These are phyloP conservation scores for Antedon bifida DNA, from an alignment of 35 echinoderm and acorn worm genomes.

Conservation along the genomic window DNA sequence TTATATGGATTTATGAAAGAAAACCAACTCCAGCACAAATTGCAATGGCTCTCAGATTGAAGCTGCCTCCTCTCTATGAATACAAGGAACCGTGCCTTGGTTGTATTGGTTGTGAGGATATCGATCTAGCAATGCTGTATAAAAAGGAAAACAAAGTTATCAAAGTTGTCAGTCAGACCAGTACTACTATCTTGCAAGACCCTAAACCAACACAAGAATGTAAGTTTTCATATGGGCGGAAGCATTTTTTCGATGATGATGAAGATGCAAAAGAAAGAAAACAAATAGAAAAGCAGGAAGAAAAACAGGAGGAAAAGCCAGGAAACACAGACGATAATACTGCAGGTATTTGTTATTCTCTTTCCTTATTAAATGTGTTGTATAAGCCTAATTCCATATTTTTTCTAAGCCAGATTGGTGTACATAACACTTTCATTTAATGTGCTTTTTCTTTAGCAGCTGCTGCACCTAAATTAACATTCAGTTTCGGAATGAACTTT, in stretches of 20 bases:
- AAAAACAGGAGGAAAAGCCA: neutral
- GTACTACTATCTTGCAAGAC: no score
- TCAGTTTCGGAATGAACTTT: neutral
- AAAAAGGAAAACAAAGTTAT: neutral
- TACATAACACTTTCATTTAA: no score
- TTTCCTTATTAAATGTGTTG: no score
- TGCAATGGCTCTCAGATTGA: constrained; percentile 43
- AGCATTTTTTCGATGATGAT: neutral
- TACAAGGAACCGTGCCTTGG: constrained; percentile 63
- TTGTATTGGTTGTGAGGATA: constrained; percentile 66
- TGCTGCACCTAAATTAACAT: neutral
- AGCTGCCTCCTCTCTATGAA: constrained; percentile 49
- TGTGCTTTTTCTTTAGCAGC: neutral
- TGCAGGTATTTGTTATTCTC: no score
- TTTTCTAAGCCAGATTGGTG: no score
- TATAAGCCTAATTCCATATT: no score
- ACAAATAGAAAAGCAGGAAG: neutral
- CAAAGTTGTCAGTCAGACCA: no score
- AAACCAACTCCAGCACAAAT: constrained; percentile 42
- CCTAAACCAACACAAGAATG: no score
- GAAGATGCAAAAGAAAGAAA: neutral
- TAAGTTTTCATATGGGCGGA: no score
- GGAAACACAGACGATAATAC: neutral
- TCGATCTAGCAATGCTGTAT: neutral
- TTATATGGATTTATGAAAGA: constrained; percentile 38